Evolutionary conservation across 2,888 invertebrate species (phyloP).

Genomic region (Phyto melanocephala): DNA sequence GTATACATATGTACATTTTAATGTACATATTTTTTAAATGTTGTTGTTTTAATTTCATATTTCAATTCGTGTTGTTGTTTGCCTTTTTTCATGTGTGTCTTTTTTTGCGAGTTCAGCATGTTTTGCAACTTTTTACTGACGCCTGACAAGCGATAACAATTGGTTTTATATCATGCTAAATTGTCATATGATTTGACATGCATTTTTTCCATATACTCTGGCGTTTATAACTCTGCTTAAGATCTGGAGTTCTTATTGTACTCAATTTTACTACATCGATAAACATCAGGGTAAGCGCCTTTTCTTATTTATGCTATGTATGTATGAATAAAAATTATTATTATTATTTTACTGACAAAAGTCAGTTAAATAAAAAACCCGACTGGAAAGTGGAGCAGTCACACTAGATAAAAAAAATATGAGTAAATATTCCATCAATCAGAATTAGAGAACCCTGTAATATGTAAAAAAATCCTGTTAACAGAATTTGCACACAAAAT

Average conservation of each 20-base stretch:
- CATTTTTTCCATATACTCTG: background rate
- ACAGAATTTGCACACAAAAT: no score
- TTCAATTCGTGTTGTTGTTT: conserved; percentile 14
- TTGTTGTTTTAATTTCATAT: conserved; percentile 44
- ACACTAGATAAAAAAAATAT: background rate
- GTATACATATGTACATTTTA: background rate
- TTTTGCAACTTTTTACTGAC: conserved; percentile 66
- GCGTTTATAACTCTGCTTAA: conserved; percentile 22
- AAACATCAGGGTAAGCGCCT: conserved; percentile 65
- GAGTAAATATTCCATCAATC: no score
- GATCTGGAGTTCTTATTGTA: conserved; percentile 58
- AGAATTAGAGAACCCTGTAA: no score
- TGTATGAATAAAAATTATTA: conserved; percentile 1
- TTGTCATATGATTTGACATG: conserved; percentile 66
- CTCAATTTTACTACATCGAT: conserved; percentile 62
- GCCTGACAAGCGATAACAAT: conserved; percentile 71
- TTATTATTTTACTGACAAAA: background rate
- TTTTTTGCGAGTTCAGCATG: conserved; percentile 48
- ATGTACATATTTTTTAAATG: background rate
- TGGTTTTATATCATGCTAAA: conserved; percentile 67
- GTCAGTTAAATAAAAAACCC: conserved; percentile 28
- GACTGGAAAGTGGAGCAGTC: background rate
- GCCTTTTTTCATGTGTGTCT: background rate
- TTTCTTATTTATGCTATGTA: conserved; percentile 51
- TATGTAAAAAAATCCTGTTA: no score